phyloP scores from a whole-genome alignment of 2,797 vertebrate genomes.

The Cercopithecus petaurista region DNA sequence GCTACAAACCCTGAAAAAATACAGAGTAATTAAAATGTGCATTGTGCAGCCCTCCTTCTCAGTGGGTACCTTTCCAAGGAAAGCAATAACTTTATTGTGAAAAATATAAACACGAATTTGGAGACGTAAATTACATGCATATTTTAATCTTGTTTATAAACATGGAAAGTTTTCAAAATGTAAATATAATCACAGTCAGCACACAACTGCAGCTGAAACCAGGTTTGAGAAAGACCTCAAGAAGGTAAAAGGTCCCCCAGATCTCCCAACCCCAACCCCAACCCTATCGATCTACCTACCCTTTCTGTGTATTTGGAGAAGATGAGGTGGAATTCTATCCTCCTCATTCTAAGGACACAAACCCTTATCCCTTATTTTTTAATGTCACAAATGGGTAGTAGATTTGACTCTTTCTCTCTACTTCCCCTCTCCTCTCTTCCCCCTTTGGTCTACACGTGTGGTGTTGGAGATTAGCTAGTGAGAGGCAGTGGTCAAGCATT shows the following conservation, averaged over 20 bases:
- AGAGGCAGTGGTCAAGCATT: background rate
- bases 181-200: constrained; percentile 51
- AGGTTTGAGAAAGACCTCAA: background rate
- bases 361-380: background rate
- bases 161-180: background rate
- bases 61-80: constrained; percentile 51
- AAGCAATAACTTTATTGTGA: constrained; percentile 5
- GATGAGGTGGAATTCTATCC: background rate
- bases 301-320: background rate
- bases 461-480: background rate
- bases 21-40: background rate
- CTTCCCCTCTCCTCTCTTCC: background rate
- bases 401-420: background rate
- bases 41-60: constrained; percentile 35
- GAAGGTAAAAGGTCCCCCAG: background rate
- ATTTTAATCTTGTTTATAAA: constrained; percentile 29
- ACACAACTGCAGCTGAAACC: background rate
- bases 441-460: background rate
- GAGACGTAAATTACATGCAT: constrained; percentile 20
- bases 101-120: constrained; percentile 40
- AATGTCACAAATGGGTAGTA: background rate
- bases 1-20: constrained; percentile 43
- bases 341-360: background rate
- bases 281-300: background rate
- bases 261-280: no score